Evolutionary conservation across 2,888 invertebrate genomes (phyloP).

Genomic region (Cephus pygmeus): DNA sequence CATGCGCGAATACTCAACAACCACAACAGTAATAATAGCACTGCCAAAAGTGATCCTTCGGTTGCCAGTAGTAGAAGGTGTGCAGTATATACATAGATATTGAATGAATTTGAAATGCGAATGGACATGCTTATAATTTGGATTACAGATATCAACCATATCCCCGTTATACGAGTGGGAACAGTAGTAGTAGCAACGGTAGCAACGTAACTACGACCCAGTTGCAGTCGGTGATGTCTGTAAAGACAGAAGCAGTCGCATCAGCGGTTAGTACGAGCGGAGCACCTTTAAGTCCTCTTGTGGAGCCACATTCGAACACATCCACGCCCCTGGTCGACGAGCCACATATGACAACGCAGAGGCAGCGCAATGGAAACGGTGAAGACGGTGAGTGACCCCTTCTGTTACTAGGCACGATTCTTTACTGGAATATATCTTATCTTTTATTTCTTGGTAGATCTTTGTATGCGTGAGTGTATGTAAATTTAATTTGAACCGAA

Average conservation of each 20-base stretch:
- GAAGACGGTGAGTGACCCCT: slow-evolving; percentile 58
- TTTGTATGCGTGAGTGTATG: slow-evolving; percentile 11
- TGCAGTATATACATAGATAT: slow-evolving; percentile 10
- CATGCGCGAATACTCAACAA: slow-evolving; percentile 81
- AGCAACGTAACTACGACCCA: slow-evolving; percentile 40
- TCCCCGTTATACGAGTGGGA: slow-evolving; percentile 52
- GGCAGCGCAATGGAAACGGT: slow-evolving; percentile 57
- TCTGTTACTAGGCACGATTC: slow-evolving; percentile 7
- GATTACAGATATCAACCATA: slow-evolving; percentile 58
- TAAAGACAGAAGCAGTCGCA: slow-evolving; percentile 55
- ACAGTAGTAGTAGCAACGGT: slow-evolving; percentile 43
- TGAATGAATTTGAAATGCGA: background rate
- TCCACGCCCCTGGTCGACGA: slow-evolving; percentile 75
- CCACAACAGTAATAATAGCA: slow-evolving; percentile 64
- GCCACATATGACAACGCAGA: slow-evolving; percentile 58
- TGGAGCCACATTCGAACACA: slow-evolving; percentile 76
- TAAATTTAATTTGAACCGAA: slow-evolving; percentile 15
- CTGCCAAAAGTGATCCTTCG: slow-evolving; percentile 53
- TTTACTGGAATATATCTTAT: slow-evolving; percentile 33
- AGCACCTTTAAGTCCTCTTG: slow-evolving; percentile 70
- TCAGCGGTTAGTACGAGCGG: slow-evolving; percentile 60
- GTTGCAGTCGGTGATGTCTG: slow-evolving; percentile 51
- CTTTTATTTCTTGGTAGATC: slow-evolving; percentile 35
- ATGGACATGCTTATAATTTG: background rate
- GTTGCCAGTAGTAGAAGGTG: slow-evolving; percentile 49